Percentiles rank a stretch among this genome's conserved stretches.
Evolutionary conservation across 1,140 invertebrate genomes (phyloP).

Genomic region (Bombus ignitus): DNA sequence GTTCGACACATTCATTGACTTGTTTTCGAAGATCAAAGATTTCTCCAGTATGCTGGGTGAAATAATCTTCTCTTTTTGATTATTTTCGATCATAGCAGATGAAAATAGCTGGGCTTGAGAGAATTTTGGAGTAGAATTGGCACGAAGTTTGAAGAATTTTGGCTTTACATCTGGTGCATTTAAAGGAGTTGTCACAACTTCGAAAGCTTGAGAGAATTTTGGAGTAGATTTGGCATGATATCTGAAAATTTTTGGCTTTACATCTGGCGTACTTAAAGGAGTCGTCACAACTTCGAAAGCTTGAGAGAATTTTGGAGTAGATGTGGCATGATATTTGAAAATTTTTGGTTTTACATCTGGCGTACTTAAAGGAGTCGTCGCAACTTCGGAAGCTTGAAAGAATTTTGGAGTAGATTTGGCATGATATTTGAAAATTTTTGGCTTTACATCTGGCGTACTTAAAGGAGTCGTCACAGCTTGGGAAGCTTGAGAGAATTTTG

Average conservation of each 20-base stretch:
- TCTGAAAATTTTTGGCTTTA: fast-evolving
- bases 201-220: too few relatives aligned
- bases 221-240: fast-evolving
- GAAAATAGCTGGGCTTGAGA: background rate
- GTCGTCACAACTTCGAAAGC: background rate
- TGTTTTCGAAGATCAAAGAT: background rate
- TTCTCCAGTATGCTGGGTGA: background rate
- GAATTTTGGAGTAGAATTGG: background rate
- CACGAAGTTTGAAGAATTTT: background rate
- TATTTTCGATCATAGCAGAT: background rate
- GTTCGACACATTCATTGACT: fast-evolving
- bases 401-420: too few relatives aligned
- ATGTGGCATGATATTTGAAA: fast-evolving
- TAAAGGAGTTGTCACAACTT: too few relatives aligned
- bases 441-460: fast-evolving
- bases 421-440: fast-evolving
- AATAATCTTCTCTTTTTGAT: background rate
- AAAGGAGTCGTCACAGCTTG: background rate
- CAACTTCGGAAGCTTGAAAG: too few relatives aligned
- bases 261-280: fast-evolving
- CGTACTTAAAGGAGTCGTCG: fast-evolving
- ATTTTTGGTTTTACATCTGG: fast-evolving
- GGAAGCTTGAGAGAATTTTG: background rate
- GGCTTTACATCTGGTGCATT: too few relatives aligned
- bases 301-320: too few relatives aligned